These are phyloP conservation scores for Cygnus atratus DNA, from an alignment of 2,113 vertebrate genomes.

Conservation along the genomic window DNA sequence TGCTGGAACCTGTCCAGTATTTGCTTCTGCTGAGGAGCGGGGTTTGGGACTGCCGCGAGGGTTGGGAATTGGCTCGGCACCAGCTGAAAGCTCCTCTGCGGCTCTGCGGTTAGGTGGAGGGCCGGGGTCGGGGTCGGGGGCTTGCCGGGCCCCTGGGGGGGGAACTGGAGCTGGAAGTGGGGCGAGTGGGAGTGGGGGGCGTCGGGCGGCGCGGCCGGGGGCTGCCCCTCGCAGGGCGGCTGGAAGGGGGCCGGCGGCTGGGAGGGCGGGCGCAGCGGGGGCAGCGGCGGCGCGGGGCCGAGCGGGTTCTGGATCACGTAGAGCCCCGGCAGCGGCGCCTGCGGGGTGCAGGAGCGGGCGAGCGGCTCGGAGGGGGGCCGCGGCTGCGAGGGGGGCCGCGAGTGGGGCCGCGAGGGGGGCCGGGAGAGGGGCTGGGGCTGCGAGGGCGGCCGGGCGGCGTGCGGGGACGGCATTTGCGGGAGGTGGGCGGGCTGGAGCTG, in stretches of 20 bases:
- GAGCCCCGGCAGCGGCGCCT: neutral
- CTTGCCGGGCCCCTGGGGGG: constrained; percentile 65
- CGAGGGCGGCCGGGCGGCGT: constrained; percentile 83
- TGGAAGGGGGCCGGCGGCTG: constrained; percentile 45
- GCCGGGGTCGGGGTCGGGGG: constrained; percentile 75
- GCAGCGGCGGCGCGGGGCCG: constrained; percentile 61
- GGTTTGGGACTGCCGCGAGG: constrained; percentile 77
- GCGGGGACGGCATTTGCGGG: constrained; percentile 72
- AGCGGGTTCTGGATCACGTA: too few species aligned
- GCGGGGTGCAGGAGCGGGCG: constrained; percentile 82
- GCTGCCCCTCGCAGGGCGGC: neutral
- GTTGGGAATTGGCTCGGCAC: constrained; percentile 83
- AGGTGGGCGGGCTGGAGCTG: constrained; percentile 83
- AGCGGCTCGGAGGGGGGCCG: constrained; percentile 74
- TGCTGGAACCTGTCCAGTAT: constrained; percentile 90
- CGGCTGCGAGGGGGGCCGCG: constrained; percentile 66
- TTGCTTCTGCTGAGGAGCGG: constrained; percentile 84
- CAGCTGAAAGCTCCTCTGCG: constrained; percentile 86
- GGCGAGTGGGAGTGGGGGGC: constrained; percentile 40
- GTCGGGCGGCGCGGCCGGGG: too few species aligned
- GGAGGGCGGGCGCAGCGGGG: constrained; percentile 62
- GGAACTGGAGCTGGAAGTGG: constrained; percentile 82
- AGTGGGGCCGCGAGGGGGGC: constrained; percentile 65
- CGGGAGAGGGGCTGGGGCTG: constrained; percentile 79
- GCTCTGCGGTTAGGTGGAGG: constrained; percentile 79